These are phyloP conservation scores for Stictonetta naevosa DNA, from an alignment of 2,113 vertebrate genomes.

Conservation along the genomic window DNA sequence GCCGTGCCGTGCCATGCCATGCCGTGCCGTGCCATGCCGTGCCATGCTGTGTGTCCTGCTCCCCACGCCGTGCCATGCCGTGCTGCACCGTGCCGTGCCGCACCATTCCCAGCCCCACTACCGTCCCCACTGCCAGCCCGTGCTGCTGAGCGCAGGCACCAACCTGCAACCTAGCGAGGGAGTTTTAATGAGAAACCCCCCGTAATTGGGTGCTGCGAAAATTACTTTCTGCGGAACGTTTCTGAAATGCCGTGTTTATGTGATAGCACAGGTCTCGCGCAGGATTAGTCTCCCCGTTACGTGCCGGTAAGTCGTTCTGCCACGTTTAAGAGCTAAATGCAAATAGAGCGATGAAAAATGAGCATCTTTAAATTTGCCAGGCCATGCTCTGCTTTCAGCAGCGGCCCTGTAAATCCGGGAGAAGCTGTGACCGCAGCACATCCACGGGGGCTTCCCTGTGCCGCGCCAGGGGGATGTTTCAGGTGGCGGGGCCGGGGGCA, in stretches of 20 bases:
- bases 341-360: not conserved
- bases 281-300: not conserved
- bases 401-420: not conserved
- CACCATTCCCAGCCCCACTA: not conserved
- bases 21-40: not conserved
- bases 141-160: not conserved
- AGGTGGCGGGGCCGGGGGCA: not conserved
- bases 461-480: fast-evolving
- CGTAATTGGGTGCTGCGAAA: not conserved
- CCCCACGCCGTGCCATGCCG: not conserved
- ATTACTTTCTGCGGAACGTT: not conserved
- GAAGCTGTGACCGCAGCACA: not conserved
- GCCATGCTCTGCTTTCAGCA: not conserved
- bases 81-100: not conserved
- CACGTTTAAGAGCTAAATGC: not conserved
- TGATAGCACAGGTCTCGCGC: not conserved
- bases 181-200: not conserved
- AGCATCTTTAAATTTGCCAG: not conserved
- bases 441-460: not conserved
- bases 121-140: not conserved
- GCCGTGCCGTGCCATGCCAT: not conserved
- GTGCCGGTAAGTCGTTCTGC: not conserved
- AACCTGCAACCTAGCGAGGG: not conserved
- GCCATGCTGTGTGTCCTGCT: not conserved
- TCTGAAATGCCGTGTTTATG: not conserved